A percentile compares a stretch with the other conserved stretches of the same genome.
These are phyloP conservation scores for Atlantisia rogersi DNA, from an alignment of 2,113 vertebrate species.

Conservation along the genomic window DNA sequence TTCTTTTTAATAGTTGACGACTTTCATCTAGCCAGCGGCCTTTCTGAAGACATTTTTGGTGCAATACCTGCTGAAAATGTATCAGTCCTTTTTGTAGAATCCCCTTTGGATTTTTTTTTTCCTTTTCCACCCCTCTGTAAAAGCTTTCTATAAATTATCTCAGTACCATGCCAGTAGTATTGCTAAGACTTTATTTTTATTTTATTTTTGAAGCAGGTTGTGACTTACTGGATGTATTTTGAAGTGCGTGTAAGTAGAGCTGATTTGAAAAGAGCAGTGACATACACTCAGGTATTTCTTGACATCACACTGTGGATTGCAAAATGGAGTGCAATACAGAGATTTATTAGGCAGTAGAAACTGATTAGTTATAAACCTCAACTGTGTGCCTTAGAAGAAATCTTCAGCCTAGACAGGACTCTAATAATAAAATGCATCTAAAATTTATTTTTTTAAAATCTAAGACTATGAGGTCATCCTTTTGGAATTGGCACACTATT, in stretches of 20 bases:
- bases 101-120: background rate
- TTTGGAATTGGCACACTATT: background rate
- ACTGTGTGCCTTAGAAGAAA: background rate
- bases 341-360: background rate
- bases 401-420: background rate
- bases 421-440: background rate
- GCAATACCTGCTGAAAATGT: background rate
- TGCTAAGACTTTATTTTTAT: background rate
- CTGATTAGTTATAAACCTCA: background rate
- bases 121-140: background rate
- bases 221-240: background rate
- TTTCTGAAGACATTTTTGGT: constrained; percentile 10
- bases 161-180: background rate
- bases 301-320: background rate
- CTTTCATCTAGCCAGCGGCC: background rate
- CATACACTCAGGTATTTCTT: background rate
- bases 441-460: background rate
- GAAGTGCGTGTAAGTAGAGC: background rate
- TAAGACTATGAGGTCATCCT: background rate
- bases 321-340: background rate
- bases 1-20: constrained; percentile 19
- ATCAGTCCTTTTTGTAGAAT: background rate
- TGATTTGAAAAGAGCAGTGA: background rate
- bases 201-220: background rate
- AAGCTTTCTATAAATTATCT: background rate